Evolutionary conservation across 2,888 invertebrate genomes (phyloP), one percentile per base, ranked within the genome.

Genomic region (Brassicogethes aeneus): DNA sequence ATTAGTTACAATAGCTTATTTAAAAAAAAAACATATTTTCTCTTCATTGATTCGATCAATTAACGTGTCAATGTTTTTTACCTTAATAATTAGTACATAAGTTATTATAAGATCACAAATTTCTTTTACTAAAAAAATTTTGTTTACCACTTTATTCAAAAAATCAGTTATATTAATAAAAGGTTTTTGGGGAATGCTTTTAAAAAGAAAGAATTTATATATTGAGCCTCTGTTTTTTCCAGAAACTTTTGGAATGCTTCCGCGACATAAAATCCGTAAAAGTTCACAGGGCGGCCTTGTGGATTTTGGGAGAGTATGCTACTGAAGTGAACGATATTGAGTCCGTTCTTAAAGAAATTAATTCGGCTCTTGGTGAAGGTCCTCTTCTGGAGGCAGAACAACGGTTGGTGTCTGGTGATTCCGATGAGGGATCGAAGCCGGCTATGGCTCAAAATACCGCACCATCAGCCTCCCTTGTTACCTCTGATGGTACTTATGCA

Each of bases 401-500:
- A 50, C 80, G 79, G 51, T 77, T 84, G 51, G 78, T 83, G 40
- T 74, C 83, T n/a, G 89, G 87, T 3, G 84, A 83, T 36, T 64
- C 74, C 3, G 73, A 76, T 14, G 79, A 79, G 38, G 70, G 67
- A 44, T 59, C 46, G 15, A 40, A 46, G 5, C 41, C 41, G 17
- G 35, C 60, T 50, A 49, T 56, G 35, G 45, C 37, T 8, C 54
- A 51, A 43, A 55, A 53, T 14, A n/a, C n/a, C n/a, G 49, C 50
- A 3, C 49, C 50, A 12, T 42, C 48, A 3, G 75, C 82, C 17
- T 85, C 82, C 55, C 70, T 91, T 44, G 95, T 99, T 32, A 99
- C 99, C 34, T 96, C 97, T 23, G 99, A 99, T 73, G 99, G 99
- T 14, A 96, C 97, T 0, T 99, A 99, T 68, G 99, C 97, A 16